Evolutionary conservation across 2,888 invertebrate species (phyloP), one percentile per base, ranked within the genome.

Genomic region (Tortrix viridana): DNA sequence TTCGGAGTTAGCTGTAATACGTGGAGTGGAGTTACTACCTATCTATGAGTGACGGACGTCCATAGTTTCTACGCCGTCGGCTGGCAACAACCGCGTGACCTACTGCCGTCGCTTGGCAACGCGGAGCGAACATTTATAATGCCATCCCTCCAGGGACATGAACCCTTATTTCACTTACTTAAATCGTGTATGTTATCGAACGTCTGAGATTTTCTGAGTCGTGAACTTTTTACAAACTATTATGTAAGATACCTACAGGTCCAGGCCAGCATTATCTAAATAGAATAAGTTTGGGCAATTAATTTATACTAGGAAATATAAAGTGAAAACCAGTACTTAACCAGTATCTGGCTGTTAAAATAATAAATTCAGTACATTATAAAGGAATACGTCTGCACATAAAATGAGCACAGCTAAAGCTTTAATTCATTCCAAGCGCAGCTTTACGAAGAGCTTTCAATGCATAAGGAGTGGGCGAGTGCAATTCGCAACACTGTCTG

Each of bases 61-160:
- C 72, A 12, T 32, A 32, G 12, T 32, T 32, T 70, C 67, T 69
- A 16, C 32, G 32, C 32, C 32, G 6, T n/a, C 16, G 49, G 46
- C 65, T 67, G 60, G 43, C 70, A 69, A 66, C 68, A 72, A 73
- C 74, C 71, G 65, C 67, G 65, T 76, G 79, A 81, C 79, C 81
- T 69, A 71, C 63, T 67, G 44, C 16, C 59, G 80, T 79, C 69
- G 65, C 74, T 68, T 52, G 56, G 74, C 69, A 71, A 81, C 78
- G 52, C 66, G 60, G 68, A 75, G 72, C 65, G 69, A 72, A 67
- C 69, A 71, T 74, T 68, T 60, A 53, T 49, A 47, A 57, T 47
- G 50, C 44, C 46, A 56, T 56, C 44, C 46, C 50, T 44, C 18
- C 9, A n/a, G 55, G 43, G 47, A 37, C 9, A 16, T 53, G 32